phyloP scores from a whole-genome alignment of 1,140 invertebrate species.

The Trypoxylus dichotomus region DNA sequence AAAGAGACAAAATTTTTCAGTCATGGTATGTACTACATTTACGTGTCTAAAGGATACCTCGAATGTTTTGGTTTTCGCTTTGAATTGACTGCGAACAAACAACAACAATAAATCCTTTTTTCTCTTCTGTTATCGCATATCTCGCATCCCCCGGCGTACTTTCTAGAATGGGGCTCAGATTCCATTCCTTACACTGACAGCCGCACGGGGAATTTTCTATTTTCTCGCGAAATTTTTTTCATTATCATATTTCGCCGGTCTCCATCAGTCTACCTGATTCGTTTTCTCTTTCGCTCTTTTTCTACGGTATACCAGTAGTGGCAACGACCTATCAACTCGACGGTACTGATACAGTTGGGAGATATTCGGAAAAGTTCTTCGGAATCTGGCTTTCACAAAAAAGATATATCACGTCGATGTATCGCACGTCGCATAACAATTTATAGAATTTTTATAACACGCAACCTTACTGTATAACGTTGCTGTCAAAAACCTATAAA shows the following conservation, averaged over 20 bases:
- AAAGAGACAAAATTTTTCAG: neutral
- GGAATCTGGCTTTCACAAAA: conserved; percentile 2
- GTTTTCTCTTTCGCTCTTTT: neutral
- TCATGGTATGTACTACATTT: neutral
- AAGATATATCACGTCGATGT: neutral
- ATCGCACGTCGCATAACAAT: conserved; percentile 7
- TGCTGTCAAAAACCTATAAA: conserved; percentile 10
- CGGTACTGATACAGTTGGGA: neutral
- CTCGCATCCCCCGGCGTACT: neutral
- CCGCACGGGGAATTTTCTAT: conserved; percentile 11
- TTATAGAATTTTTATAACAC: conserved; percentile 14
- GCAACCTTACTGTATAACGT: conserved; percentile 1
- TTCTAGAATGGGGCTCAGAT: neutral
- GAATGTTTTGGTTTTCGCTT: conserved; percentile 3
- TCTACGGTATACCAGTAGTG: neutral
- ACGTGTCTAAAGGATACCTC: neutral
- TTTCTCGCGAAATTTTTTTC: conserved; percentile 9
- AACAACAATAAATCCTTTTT: conserved; percentile 11
- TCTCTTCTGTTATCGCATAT: neutral
- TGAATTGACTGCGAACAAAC: neutral
- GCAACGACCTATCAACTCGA: neutral
- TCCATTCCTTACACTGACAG: conserved; percentile 1
- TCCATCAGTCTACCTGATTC: neutral
- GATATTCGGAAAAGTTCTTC: conserved; percentile 3
- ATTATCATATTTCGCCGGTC: conserved; percentile 18